Evolutionary conservation across 2,797 vertebrate species (phyloP), one percentile per base, ranked within the genome.

Genomic region (Coranthus polyacanthus): DNA sequence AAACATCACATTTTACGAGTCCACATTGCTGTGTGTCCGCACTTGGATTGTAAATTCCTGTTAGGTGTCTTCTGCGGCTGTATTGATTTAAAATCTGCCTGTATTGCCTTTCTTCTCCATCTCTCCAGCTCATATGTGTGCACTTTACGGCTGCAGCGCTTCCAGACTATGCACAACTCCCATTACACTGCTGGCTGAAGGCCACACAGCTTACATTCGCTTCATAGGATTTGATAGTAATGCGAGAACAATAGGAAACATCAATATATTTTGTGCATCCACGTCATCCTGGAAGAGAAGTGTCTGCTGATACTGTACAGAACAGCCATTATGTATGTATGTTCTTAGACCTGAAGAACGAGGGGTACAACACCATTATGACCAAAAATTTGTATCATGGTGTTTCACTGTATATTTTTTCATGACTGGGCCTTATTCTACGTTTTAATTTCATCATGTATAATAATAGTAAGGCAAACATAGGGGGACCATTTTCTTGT

Each of bases 1-100:
- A 83, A 85, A 73, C 68, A 81, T 75, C 58, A 58, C 22, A 42
- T 72, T 89, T 87, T 84, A 87, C 32, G 67, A 84, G 53, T 29
- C 58, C 56, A 42, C 63, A 50, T 51, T 36, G 52, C 66, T 8
- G 38, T 8, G 1, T 46, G 22, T 75, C 71, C 64, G 59, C 75
- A 46, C 13, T 10, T 65, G 57, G 44, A 58, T 68, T 49, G 60
- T 86, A 84, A 86, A 85, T 74, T 62, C 46, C 67, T 32, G 53
- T 68, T 62, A 32, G 72, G 24, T 58, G 58, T 75, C 68, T 69
- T 71, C 46, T 61, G 78, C 46, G 55, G 64, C 54, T 44, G 42
- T 32, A 72, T 44, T 76, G 68, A 81, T 86, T 80, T 78, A 49
- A 66, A 70, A 52, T 73, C 69, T 13, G 71, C 55, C 77, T 34